Conservation (phyloP, 2,888 invertebrate species). For the Keiferia lycopersicella region DNA sequence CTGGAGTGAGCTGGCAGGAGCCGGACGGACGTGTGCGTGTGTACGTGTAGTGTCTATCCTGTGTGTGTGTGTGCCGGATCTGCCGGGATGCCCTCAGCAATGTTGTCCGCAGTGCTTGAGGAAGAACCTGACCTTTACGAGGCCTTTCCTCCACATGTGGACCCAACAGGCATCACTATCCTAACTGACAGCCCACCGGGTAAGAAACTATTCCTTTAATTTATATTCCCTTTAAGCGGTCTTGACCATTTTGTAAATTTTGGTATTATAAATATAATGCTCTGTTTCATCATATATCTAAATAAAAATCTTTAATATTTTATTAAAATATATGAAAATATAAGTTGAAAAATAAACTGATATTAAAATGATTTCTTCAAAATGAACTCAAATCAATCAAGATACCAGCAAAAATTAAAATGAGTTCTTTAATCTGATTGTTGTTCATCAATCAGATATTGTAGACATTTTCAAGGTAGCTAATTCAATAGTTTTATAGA, state of each 20-base stretch:
- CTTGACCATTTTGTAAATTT: too few relatives aligned
- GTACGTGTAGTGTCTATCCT: conserved; percentile 70
- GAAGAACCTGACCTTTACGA: conserved; percentile 89
- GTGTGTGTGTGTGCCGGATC: conserved; percentile 64
- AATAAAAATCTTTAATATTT: too few relatives aligned
- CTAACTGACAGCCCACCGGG: conserved; percentile 84
- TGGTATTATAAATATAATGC: too few relatives aligned
- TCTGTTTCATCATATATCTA: too few relatives aligned
- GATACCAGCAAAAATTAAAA: neutral
- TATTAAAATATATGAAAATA: neutral
- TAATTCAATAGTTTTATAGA: too few relatives aligned
- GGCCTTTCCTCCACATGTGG: conserved; percentile 91
- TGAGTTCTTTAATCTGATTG: neutral
- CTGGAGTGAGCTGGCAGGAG: conserved; percentile 65
- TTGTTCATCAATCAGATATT: too few relatives aligned
- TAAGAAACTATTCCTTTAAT: conserved; percentile 39
- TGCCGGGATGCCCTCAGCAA: conserved; percentile 82
- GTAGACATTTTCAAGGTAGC: too few relatives aligned
- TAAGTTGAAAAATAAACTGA: neutral
- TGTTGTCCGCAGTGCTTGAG: conserved; percentile 87
- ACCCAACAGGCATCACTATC: conserved; percentile 88
- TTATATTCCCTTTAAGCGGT: neutral
- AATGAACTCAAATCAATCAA: neutral
- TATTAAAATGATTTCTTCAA: neutral
- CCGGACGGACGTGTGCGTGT: conserved; percentile 63